Conservation (phyloP, 2,797 vertebrate species). For the Morelia viridis region DNA sequence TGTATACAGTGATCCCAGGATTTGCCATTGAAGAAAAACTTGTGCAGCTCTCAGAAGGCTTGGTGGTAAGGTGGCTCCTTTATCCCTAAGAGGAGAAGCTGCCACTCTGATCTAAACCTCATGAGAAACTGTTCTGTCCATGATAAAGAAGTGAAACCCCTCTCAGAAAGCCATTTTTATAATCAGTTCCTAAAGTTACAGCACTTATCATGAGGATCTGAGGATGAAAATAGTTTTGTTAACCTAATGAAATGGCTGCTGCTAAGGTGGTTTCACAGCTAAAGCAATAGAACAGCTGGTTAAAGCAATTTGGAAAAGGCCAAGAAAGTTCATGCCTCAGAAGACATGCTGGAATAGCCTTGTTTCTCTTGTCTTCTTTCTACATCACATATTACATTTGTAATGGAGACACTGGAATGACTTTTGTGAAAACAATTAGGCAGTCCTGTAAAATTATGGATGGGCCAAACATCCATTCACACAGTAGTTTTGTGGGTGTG, state of each 20-base stretch:
- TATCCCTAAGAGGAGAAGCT: neutral
- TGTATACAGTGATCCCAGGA: neutral
- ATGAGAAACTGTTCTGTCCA: neutral
- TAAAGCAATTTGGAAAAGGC: neutral
- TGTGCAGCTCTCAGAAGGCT: too few relatives aligned
- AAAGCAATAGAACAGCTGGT: neutral
- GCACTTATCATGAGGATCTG: neutral
- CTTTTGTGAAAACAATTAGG: neutral
- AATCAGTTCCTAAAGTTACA: neutral
- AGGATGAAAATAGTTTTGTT: neutral
- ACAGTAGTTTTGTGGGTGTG: neutral
- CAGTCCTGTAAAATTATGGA: neutral
- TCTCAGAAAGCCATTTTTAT: neutral
- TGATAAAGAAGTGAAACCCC: neutral
- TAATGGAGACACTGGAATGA: neutral
- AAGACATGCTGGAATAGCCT: neutral
- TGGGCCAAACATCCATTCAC: neutral
- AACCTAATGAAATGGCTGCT: neutral
- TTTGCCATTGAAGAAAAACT: neutral
- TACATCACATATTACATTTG: neutral
- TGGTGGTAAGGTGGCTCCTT: neutral
- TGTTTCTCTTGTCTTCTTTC: neutral
- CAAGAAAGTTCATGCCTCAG: neutral
- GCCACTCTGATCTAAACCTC: neutral
- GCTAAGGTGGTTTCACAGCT: neutral